A percentile compares a stretch with the other conserved stretches of the same genome.
These are phyloP conservation scores for Adineta ricciae DNA, from an alignment of 2,888 invertebrate genomes.

Conservation along the genomic window DNA sequence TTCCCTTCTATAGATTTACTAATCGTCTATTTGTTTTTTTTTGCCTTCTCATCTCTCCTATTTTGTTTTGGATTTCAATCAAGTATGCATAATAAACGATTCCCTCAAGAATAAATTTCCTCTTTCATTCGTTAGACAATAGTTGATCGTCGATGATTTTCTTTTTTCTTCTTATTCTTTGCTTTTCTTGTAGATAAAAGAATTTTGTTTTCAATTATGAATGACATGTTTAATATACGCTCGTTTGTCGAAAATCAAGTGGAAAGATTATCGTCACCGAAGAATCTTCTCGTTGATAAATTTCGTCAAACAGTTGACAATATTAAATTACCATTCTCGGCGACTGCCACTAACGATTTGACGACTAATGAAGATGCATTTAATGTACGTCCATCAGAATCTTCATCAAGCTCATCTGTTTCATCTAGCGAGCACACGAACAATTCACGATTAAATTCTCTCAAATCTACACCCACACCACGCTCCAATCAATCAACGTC, in stretches of 20 bases:
- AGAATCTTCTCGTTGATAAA: background rate
- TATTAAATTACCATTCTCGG: background rate
- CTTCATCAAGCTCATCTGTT: constrained; percentile 11
- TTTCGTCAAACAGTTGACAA: background rate
- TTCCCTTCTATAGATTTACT: background rate
- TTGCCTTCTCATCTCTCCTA: background rate
- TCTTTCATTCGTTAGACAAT: background rate
- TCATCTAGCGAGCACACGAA: background rate
- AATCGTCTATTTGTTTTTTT: background rate
- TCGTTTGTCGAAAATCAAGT: background rate
- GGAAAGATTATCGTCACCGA: background rate
- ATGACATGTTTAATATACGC: background rate
- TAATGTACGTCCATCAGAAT: background rate
- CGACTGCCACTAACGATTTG: constrained; percentile 35
- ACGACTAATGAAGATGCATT: background rate
- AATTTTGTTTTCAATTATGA: background rate
- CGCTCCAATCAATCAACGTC: background rate
- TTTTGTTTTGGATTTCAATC: background rate
- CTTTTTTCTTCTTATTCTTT: no score
- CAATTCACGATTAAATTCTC: no score
- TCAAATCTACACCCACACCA: background rate
- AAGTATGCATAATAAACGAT: background rate
- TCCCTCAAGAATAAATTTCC: background rate
- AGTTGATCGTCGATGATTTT: background rate
- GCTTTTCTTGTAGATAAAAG: background rate